Evolutionary conservation across 2,113 vertebrate species (phyloP).

Genomic region (Crotalus viridis): DNA sequence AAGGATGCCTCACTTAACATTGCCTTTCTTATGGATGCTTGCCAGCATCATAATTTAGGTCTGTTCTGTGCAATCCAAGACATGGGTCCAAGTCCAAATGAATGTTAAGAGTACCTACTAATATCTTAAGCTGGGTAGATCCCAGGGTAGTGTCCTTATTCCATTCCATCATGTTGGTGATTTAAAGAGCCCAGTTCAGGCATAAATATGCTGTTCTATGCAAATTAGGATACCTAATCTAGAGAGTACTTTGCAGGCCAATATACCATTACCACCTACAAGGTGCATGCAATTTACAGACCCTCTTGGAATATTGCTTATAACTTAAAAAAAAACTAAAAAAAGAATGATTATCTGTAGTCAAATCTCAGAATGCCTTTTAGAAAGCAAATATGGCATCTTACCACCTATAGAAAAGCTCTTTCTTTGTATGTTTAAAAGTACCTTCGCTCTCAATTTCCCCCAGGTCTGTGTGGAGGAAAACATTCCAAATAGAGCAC

Average conservation of each 20-base stretch:
- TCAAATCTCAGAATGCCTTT: background rate
- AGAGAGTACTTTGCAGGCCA: background rate
- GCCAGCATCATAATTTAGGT: background rate
- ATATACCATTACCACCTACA: background rate
- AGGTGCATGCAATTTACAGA: background rate
- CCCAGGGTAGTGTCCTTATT: background rate
- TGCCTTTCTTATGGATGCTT: background rate
- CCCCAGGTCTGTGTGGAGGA: slow-evolving; percentile 23
- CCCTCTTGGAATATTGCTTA: background rate
- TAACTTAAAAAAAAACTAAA: background rate
- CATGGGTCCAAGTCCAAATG: background rate
- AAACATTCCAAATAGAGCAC: slow-evolving; percentile 38
- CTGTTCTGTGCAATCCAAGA: background rate
- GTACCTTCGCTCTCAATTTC: background rate
- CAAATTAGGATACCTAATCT: background rate
- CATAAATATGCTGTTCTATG: background rate
- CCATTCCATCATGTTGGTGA: background rate
- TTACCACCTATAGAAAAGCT: background rate
- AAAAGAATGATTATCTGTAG: background rate
- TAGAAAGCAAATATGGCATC: background rate
- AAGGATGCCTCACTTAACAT: background rate
- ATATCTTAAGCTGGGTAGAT: background rate
- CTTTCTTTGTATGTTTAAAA: slow-evolving; percentile 7
- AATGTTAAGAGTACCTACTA: background rate
- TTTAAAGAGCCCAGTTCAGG: background rate